Percentiles rank a stretch among this genome's conserved stretches.
Evolutionary conservation across 2,113 vertebrate species (phyloP).

Genomic region (Poecile atricapillus): DNA sequence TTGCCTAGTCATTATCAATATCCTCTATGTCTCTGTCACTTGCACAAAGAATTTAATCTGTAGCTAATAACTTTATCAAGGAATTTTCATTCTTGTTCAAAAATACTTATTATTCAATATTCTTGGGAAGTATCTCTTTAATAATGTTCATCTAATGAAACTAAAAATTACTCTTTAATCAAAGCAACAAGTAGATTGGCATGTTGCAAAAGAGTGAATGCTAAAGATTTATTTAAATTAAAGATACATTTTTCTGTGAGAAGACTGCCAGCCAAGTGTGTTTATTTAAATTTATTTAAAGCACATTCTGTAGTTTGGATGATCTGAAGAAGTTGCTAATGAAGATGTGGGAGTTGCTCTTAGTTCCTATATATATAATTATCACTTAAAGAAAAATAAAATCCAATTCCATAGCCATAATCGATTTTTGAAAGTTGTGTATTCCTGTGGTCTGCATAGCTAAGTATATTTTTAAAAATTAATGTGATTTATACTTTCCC

Average conservation of each 20-base stretch:
- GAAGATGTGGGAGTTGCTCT: neutral
- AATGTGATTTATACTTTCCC: conserved; percentile 25
- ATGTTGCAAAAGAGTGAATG: neutral
- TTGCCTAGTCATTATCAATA: neutral
- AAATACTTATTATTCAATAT: neutral
- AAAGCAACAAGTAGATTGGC: neutral
- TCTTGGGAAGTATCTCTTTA: neutral
- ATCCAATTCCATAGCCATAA: neutral
- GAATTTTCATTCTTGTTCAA: neutral
- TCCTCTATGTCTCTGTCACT: neutral
- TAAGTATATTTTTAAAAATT: conserved; percentile 32
- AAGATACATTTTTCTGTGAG: neutral
- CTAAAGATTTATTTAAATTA: neutral
- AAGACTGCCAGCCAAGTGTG: neutral
- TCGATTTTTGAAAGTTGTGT: neutral
- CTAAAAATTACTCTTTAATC: neutral
- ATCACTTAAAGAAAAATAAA: neutral
- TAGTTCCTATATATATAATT: conserved; percentile 4
- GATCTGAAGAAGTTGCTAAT: conserved; percentile 11
- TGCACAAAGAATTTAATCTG: neutral
- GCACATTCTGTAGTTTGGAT: neutral
- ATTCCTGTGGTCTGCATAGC: conserved; percentile 9
- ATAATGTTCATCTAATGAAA: neutral
- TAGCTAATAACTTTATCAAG: neutral
- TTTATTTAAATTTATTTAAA: neutral